Percentiles rank a stretch among this genome's conserved stretches.
Conservation (phyloP, 2,888 invertebrate genomes). For the Priocnemis perturbator region DNA sequence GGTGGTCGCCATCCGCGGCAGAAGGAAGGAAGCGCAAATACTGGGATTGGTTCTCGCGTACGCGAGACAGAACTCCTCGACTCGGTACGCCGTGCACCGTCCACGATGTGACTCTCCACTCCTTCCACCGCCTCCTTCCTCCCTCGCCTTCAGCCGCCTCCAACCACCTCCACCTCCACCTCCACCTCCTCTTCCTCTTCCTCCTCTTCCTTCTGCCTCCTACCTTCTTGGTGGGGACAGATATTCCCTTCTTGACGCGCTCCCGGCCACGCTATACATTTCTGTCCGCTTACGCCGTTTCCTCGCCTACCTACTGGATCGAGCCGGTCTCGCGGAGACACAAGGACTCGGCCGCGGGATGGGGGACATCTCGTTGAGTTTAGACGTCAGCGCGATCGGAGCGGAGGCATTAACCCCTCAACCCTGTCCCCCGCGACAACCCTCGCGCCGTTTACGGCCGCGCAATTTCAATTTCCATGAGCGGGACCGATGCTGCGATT, state of each 20-base stretch:
- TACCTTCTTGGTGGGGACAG: conserved; percentile 60
- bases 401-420: conserved; percentile 53
- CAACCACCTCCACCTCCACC: conserved; percentile 19
- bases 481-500: too few species aligned
- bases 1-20: conserved; percentile 70
- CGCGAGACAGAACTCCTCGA: conserved; percentile 62
- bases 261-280: conserved; percentile 59
- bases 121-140: conserved; percentile 43
- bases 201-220: too few species aligned
- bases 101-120: conserved; percentile 60
- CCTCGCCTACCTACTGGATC: conserved; percentile 30
- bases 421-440: conserved; percentile 40
- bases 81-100: conserved; percentile 62
- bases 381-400: conserved; percentile 22
- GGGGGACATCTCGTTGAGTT: conserved; percentile 22
- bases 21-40: conserved; percentile 72
- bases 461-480: too few species aligned
- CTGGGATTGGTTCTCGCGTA: conserved; percentile 71
- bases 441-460: conserved; percentile 10
- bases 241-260: conserved; percentile 64
- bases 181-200: conserved; percentile 27
- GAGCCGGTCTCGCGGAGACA: conserved; percentile 25
- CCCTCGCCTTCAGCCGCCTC: conserved; percentile 33
- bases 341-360: conserved; percentile 35
- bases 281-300: conserved; percentile 55